These are phyloP conservation scores for Chelonus formosanus DNA, from an alignment of 2,888 invertebrate species.

Conservation along the genomic window DNA sequence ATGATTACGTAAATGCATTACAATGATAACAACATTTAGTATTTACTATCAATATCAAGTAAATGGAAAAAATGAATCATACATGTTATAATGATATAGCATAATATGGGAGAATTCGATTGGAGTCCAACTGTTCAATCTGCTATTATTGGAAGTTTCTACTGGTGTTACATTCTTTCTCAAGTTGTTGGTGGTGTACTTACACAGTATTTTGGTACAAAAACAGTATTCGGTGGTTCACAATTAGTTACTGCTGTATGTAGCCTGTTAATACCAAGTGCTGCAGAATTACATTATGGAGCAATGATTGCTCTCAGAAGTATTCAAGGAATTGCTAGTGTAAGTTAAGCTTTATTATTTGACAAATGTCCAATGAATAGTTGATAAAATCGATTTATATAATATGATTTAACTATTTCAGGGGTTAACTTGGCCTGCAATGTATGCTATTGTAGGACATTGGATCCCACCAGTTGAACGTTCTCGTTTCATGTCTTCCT, in stretches of 20 bases:
- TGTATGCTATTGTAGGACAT: conserved; percentile 77
- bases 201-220: conserved; percentile 77
- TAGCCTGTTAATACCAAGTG: conserved; percentile 73
- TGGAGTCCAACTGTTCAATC: conserved; percentile 75
- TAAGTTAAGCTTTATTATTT: conserved; percentile 56
- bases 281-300: conserved; percentile 71
- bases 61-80: background rate
- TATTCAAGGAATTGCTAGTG: conserved; percentile 76
- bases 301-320: conserved; percentile 72
- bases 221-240: conserved; percentile 76
- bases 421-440: conserved; percentile 80
- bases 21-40: too few relatives aligned
- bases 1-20: background rate
- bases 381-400: too few relatives aligned
- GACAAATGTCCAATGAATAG: too few relatives aligned
- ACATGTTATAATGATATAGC: conserved; percentile 50
- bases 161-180: conserved; percentile 78
- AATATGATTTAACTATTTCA: conserved; percentile 47
- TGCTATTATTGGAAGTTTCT: conserved; percentile 74
- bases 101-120: conserved; percentile 68
- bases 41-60: background rate
- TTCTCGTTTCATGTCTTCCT: conserved; percentile 79
- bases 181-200: conserved; percentile 76
- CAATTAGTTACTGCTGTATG: conserved; percentile 75
- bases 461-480: conserved; percentile 79